These are phyloP conservation scores for Orchestia grillus DNA, from an alignment of 1,140 invertebrate genomes.

Conservation along the genomic window DNA sequence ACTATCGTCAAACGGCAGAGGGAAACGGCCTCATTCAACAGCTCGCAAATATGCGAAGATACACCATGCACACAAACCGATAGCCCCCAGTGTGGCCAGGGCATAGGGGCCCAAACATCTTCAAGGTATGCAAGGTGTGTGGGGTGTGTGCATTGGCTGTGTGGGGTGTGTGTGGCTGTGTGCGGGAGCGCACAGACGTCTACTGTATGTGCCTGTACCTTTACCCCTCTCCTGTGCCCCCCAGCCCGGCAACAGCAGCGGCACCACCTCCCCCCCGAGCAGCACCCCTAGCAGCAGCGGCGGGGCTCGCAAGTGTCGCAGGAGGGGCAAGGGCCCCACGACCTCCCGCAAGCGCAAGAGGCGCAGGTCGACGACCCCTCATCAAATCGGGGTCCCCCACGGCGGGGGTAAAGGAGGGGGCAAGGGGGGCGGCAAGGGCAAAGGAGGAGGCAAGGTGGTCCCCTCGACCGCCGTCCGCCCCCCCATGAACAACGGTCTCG, in stretches of 20 bases:
- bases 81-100: too few species aligned
- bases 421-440: not conserved
- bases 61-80: too few species aligned
- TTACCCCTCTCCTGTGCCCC: not conserved
- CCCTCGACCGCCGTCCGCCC: constrained; percentile 5
- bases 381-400: not conserved
- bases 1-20: too few species aligned
- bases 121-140: too few species aligned
- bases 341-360: constrained; percentile 29
- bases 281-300: not conserved
- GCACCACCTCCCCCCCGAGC: too few species aligned
- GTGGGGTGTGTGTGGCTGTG: too few species aligned
- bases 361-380: not conserved
- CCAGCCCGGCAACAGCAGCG: not conserved
- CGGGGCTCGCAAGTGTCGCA: not conserved
- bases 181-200: too few species aligned
- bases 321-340: not conserved
- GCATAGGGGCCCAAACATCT: too few species aligned
- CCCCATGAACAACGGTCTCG: constrained; percentile 32
- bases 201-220: too few species aligned
- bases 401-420: not conserved
- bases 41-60: too few species aligned
- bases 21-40: too few species aligned
- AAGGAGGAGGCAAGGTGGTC: not conserved
- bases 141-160: too few species aligned